Evolutionary conservation across 2,797 vertebrate species (phyloP).

Genomic region (Paguma larvata): DNA sequence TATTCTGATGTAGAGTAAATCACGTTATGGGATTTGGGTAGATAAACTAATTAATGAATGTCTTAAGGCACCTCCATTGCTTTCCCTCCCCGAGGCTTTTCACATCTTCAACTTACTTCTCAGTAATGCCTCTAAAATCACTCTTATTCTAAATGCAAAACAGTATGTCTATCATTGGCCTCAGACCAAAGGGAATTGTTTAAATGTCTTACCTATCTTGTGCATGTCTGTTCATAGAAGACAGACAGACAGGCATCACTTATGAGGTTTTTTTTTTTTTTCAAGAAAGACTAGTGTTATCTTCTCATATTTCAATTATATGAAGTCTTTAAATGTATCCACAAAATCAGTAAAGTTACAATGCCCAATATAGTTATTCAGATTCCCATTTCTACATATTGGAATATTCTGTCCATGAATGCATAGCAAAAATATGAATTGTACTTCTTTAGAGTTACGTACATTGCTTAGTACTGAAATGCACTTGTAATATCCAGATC

Average conservation of each 20-base stretch:
- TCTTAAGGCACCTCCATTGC: neutral
- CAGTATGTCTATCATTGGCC: neutral
- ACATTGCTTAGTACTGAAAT: neutral
- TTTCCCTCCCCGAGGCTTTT: conserved; percentile 53
- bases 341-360: neutral
- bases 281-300: neutral
- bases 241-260: neutral
- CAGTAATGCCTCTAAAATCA: neutral
- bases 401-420: neutral
- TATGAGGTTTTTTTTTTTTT: neutral
- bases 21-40: conserved; percentile 14
- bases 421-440: neutral
- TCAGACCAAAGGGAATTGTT: neutral
- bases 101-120: neutral
- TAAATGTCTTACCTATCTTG: neutral
- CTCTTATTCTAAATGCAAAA: conserved; percentile 22
- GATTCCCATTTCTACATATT: neutral
- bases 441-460: neutral
- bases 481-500: neutral
- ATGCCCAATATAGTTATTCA: neutral
- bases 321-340: neutral
- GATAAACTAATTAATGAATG: conserved; percentile 75
- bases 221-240: neutral
- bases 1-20: conserved; percentile 33
- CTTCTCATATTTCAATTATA: neutral